These are phyloP conservation scores for Ciconia boyciana DNA, from an alignment of 2,113 vertebrate genomes.

Conservation along the genomic window DNA sequence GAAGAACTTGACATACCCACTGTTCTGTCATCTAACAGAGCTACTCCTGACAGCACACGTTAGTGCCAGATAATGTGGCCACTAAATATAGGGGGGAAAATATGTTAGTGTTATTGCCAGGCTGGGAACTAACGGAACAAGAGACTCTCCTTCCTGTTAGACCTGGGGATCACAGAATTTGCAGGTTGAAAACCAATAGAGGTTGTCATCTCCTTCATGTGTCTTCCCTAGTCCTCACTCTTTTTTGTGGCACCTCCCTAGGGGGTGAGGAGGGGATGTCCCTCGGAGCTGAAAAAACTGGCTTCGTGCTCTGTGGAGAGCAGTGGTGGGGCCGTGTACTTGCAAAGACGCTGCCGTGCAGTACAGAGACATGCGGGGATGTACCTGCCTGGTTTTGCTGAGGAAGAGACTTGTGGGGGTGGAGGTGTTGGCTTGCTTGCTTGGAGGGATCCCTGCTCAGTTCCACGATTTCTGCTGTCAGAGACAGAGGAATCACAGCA, in stretches of 20 bases:
- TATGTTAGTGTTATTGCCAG: background rate
- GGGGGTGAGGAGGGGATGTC: background rate
- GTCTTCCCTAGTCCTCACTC: background rate
- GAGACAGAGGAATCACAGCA: background rate
- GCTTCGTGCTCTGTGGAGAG: background rate
- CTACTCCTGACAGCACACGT: background rate
- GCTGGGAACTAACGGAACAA: background rate
- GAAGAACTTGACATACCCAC: background rate
- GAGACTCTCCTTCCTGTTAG: background rate
- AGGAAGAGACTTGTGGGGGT: background rate
- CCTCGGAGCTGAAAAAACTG: background rate
- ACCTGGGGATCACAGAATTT: background rate
- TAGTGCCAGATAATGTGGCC: background rate
- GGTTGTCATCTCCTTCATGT: background rate
- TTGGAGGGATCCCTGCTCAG: background rate
- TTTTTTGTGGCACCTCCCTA: background rate
- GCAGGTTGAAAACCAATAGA: background rate
- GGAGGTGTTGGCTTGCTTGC: background rate
- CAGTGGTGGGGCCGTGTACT: background rate
- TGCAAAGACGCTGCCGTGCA: rapidly evolving
- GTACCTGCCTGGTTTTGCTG: background rate
- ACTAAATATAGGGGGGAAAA: background rate
- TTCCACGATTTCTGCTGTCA: background rate
- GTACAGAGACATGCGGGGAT: background rate
- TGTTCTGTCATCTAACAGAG: background rate